Conservation (phyloP, 2,888 invertebrate species). For the Mactromeris polynyma region DNA sequence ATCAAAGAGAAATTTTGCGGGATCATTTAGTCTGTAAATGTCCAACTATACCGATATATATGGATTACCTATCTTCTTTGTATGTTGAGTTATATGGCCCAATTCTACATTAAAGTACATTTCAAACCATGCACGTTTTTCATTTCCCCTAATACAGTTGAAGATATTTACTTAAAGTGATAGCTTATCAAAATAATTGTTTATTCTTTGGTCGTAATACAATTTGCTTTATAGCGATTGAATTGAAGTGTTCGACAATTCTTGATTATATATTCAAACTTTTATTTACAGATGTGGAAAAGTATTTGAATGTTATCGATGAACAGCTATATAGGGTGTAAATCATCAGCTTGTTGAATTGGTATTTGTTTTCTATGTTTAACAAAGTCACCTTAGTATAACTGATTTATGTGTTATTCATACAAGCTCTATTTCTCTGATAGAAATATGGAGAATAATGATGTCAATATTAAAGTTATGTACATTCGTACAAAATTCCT, state of each 20-base stretch:
- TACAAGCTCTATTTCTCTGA: neutral
- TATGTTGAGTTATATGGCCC: neutral
- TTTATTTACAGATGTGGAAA: neutral
- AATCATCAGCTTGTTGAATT: neutral
- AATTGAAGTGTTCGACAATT: neutral
- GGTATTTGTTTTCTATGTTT: no score
- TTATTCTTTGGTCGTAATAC: conserved; percentile 8
- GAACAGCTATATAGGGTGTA: neutral
- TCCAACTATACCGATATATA: neutral
- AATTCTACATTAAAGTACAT: neutral
- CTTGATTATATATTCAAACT: conserved; percentile 2
- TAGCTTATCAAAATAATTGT: conserved; percentile 38
- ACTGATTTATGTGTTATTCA: neutral
- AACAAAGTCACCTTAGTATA: no score
- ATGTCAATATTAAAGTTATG: neutral
- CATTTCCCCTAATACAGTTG: neutral
- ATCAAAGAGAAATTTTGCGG: neutral
- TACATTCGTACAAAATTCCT: neutral
- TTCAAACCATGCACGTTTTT: neutral
- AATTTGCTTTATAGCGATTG: neutral
- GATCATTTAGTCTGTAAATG: neutral
- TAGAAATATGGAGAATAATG: neutral
- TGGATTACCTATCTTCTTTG: neutral
- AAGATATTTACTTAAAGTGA: conserved; percentile 15
- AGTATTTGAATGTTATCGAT: neutral